Evolutionary conservation across 2,113 vertebrate species (phyloP).

Genomic region (Amphiprion percula): DNA sequence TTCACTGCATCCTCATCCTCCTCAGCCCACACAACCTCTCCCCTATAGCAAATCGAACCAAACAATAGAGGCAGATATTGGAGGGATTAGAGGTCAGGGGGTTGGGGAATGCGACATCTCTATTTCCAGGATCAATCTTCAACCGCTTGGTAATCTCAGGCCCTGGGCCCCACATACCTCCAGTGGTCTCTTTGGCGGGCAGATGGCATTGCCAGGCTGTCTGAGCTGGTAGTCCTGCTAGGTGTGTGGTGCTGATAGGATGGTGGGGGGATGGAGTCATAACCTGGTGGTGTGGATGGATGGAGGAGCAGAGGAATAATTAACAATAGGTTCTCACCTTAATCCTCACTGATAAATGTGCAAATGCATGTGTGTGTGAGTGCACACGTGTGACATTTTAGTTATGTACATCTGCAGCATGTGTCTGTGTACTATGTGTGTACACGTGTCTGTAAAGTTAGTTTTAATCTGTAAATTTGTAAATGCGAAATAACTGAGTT

Average conservation of each 20-base stretch:
- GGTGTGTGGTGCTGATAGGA: constrained; percentile 53
- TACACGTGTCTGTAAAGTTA: constrained; percentile 51
- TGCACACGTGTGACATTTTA: constrained; percentile 11
- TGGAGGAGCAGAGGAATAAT: constrained; percentile 24
- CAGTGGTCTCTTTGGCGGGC: constrained; percentile 54
- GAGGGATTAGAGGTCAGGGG: constrained; percentile 73
- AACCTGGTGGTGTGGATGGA: constrained; percentile 44
- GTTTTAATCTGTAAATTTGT: constrained; percentile 64
- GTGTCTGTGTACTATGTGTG: constrained; percentile 28
- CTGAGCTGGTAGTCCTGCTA: constrained; percentile 29
- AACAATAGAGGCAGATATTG: constrained; percentile 70
- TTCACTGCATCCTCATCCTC: constrained; percentile 53
- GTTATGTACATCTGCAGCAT: neutral
- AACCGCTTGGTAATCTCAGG: constrained; percentile 66
- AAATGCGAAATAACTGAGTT: constrained; percentile 69
- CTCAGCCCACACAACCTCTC: constrained; percentile 33
- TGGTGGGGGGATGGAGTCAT: constrained; percentile 10
- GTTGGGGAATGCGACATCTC: constrained; percentile 67
- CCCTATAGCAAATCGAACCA: constrained; percentile 68
- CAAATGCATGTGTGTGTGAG: constrained; percentile 11
- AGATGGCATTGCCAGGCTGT: constrained; percentile 54
- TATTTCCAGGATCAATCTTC: constrained; percentile 74
- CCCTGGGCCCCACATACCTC: constrained; percentile 56
- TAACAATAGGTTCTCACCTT: constrained; percentile 41
- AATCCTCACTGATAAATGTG: constrained; percentile 37